Percentiles rank a stretch among this genome's conserved stretches.
Conservation (phyloP, 2,113 vertebrate species). For the Podarcis cretensis region DNA sequence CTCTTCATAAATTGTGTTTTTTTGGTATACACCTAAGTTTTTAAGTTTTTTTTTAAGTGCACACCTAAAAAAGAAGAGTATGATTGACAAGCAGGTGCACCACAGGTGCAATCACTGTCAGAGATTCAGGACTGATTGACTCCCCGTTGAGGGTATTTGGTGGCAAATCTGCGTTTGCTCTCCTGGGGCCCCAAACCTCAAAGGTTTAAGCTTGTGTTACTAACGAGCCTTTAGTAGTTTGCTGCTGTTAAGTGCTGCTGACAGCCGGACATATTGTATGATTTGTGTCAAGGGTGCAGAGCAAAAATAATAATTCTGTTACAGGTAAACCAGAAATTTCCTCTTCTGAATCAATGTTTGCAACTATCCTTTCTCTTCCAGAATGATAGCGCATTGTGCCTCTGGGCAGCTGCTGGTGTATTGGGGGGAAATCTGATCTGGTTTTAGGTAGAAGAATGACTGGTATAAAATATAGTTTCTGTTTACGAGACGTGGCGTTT, state of each 20-base stretch:
- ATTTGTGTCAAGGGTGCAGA: background rate
- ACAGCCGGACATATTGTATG: background rate
- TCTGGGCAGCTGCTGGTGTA: background rate
- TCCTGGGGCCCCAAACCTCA: background rate
- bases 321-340: background rate
- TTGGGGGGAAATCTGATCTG: background rate
- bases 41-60: background rate
- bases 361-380: background rate
- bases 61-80: background rate
- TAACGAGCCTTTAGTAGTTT: background rate
- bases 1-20: background rate
- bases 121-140: background rate
- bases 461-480: background rate
- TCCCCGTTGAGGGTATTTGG: background rate
- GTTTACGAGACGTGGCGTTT: background rate
- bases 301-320: background rate
- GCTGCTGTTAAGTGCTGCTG: background rate
- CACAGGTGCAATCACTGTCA: no score
- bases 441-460: background rate
- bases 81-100: background rate
- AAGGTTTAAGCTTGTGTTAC: background rate
- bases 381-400: background rate
- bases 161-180: background rate
- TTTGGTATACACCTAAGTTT: no score
- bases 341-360: background rate